phyloP scores from a whole-genome alignment of 1,140 invertebrate species.

The Zaprionus gabonicus region DNA sequence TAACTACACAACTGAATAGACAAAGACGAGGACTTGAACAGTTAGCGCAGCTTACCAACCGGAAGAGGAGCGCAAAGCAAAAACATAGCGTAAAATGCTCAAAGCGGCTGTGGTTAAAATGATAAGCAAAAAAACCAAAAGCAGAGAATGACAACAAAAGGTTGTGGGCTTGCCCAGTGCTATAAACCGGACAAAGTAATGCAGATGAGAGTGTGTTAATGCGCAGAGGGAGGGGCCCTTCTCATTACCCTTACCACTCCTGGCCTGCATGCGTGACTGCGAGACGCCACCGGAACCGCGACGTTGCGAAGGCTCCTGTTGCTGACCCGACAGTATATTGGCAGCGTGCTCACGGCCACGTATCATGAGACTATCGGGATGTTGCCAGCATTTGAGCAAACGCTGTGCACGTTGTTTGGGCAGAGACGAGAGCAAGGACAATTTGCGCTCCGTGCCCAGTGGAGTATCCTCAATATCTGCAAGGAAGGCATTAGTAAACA shows the following conservation, averaged over 20 bases:
- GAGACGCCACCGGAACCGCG: conserved; percentile 44
- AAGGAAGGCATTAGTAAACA: neutral
- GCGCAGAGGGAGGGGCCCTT: neutral
- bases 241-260: conserved; percentile 54
- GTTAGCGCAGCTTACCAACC: conserved; percentile 63
- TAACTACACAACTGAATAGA: neutral
- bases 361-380: conserved; percentile 91
- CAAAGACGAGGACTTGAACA: conserved; percentile 16
- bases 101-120: conserved; percentile 62
- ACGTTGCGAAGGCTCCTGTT: conserved; percentile 78
- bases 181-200: conserved; percentile 25
- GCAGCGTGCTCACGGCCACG: conserved; percentile 91
- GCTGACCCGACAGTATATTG: conserved; percentile 90
- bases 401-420: conserved; percentile 91
- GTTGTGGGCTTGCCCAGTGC: conserved; percentile 66
- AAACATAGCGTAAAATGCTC: conserved; percentile 56
- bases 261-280: conserved; percentile 53
- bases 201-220: neutral
- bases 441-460: conserved; percentile 88
- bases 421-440: conserved; percentile 89
- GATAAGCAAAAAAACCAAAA: conserved; percentile 71
- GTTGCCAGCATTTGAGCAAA: conserved; percentile 90
- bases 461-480: conserved; percentile 89
- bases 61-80: conserved; percentile 30
- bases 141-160: conserved; percentile 61